phyloP scores from a whole-genome alignment of 2,113 vertebrate species.

The Erythrolamprus reginae region DNA sequence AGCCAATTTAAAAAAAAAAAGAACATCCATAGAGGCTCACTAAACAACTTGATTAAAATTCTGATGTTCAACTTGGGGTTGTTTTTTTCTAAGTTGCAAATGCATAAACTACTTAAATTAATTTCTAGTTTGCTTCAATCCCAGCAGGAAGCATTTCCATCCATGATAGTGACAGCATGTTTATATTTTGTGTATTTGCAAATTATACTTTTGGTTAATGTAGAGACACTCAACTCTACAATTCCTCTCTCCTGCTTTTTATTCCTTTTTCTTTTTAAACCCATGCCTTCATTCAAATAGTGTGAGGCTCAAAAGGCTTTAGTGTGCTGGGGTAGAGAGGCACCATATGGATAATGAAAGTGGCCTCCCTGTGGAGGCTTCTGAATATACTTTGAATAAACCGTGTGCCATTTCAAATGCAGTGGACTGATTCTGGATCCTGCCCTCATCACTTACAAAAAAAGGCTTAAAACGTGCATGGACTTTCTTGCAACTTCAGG shows the following conservation, averaged over 20 bases:
- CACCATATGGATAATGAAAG: background rate
- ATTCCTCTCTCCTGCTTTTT: background rate
- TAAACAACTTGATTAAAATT: background rate
- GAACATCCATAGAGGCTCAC: background rate
- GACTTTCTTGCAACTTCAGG: background rate
- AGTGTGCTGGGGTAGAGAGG: background rate
- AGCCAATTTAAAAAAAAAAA: background rate
- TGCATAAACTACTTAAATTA: background rate
- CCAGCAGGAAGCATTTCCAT: background rate
- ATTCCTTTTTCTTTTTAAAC: background rate
- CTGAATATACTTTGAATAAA: conserved; percentile 15
- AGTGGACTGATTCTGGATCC: background rate
- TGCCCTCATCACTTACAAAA: background rate
- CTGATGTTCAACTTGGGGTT: background rate
- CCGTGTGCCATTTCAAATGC: background rate
- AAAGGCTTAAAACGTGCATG: background rate
- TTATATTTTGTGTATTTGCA: background rate
- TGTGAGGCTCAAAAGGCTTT: background rate
- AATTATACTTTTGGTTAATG: background rate
- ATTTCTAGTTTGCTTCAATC: background rate
- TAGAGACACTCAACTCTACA: background rate
- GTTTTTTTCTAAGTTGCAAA: background rate
- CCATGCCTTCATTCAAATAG: background rate
- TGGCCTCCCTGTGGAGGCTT: background rate
- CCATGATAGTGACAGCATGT: background rate